Evolutionary conservation across 1,140 invertebrate genomes (phyloP), one percentile per base, ranked within the genome.

Genomic region (Laupala kohalensis): DNA sequence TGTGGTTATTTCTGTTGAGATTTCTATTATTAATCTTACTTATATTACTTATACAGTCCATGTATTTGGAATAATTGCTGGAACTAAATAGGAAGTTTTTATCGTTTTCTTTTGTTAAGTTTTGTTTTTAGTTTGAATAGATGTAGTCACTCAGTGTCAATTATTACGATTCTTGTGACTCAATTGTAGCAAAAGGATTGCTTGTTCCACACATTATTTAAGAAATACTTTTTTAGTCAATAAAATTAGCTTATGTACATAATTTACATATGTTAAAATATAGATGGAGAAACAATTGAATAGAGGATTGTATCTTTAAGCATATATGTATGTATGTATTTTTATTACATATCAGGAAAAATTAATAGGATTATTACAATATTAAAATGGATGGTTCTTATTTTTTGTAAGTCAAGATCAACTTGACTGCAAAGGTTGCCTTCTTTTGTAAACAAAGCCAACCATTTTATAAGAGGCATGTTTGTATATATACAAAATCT

Each of bases 371-470:
- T 53, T 13, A 13, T 53, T 9, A 53, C 37, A 9, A 53, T 53
- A 53, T 13, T 9, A 53, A 53, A 53, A 53, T 53, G 37, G 37
- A 53, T 53, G 37, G 37, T 53, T 53, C 19, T 53, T 19, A 53
- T 53, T 53, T 19, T 53, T 53, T 53, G 19, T 53, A 53, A 53
- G 37, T 53, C 37, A 53, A 53, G 37, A 19, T 37, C 24, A 29
- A 23, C 67, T 27, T 68, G 27, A 27, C 67, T 68, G 67, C 28
- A 68, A 68, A 25, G 27, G 67, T 68, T 68, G 67, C 67, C 67
- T 68, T 68, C 67, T 68, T 68, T 68, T 68, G 67, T 68, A 68
- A 68, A 68, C 67, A 68, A 37, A 68, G 27, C 26, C 67, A 25
- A 68, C 67, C n/a, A 68, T 68, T 68, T 68, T 68, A 68, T 68